phyloP scores from a whole-genome alignment of 2,113 vertebrate species.

The Dascyllus trimaculatus region DNA sequence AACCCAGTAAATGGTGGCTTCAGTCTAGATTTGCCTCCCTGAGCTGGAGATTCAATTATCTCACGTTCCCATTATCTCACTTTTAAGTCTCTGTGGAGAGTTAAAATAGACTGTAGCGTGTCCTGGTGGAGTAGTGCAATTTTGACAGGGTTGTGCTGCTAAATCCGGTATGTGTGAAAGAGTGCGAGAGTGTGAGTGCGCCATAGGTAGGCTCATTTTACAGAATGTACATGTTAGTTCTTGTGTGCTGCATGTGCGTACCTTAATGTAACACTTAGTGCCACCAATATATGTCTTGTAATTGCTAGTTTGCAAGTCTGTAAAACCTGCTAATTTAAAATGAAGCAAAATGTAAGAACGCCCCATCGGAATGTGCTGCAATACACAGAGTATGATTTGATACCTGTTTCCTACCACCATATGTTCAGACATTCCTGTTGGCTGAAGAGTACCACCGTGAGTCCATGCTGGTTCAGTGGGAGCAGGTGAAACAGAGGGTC shows the following conservation, averaged over 20 bases:
- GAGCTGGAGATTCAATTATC: conserved; percentile 76
- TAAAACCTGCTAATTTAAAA: too few relatives aligned
- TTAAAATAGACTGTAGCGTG: conserved; percentile 69
- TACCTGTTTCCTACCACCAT: neutral
- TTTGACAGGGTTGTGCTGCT: conserved; percentile 50
- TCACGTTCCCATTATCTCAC: conserved; percentile 75
- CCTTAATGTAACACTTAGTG: neutral
- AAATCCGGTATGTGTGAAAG: conserved; percentile 26
- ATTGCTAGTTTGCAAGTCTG: too few relatives aligned
- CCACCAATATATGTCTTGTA: too few relatives aligned
- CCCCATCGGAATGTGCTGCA: neutral
- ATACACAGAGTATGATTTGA: neutral
- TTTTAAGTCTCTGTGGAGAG: conserved; percentile 70
- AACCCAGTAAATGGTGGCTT: conserved; percentile 48
- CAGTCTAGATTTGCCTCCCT: conserved; percentile 67
- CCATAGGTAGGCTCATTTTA: neutral
- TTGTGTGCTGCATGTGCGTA: neutral
- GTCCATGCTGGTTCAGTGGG: conserved; percentile 99
- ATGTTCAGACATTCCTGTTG: conserved; percentile 93
- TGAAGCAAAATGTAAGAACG: neutral
- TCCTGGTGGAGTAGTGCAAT: conserved; percentile 58
- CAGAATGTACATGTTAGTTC: neutral
- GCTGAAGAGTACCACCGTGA: conserved; percentile 98
- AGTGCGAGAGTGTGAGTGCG: neutral
- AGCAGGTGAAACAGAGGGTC: conserved; percentile 98